Percentiles rank a stretch among this genome's conserved stretches.
Conservation (phyloP, 2,888 invertebrate genomes). For the Nowickia ferox region DNA sequence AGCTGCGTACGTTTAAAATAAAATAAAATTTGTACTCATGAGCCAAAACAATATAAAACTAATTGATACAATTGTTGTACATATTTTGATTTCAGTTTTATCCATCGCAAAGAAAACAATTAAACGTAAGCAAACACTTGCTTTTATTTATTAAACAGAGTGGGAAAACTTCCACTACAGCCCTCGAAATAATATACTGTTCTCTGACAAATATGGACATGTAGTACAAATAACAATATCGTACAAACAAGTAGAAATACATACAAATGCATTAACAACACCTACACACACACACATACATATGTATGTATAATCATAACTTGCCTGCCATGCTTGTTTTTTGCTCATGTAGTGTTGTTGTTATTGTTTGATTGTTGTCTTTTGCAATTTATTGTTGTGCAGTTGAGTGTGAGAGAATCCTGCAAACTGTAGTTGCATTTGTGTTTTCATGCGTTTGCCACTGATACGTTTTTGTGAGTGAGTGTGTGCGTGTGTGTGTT, state of each 20-base stretch:
- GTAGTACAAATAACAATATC: background rate
- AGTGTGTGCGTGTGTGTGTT: background rate
- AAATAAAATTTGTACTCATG: too few species aligned
- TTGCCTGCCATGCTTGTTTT: conserved; percentile 26
- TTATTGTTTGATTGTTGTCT: conserved; percentile 30
- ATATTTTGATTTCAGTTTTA: too few species aligned
- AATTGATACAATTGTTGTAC: too few species aligned
- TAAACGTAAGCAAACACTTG: background rate
- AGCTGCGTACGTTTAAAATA: too few species aligned
- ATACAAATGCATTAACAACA: too few species aligned
- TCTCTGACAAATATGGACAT: background rate
- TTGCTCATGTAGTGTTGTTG: conserved; percentile 20
- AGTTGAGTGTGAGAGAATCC: conserved; percentile 19
- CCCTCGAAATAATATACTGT: conserved; percentile 1
- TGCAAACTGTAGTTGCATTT: conserved; percentile 11
- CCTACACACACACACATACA: conserved; percentile 10
- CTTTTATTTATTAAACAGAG: background rate
- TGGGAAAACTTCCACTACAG: background rate
- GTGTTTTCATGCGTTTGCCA: background rate
- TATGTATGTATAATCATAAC: conserved; percentile 28
- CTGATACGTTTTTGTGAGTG: background rate
- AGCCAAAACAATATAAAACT: too few species aligned
- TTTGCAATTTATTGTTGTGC: conserved; percentile 27
- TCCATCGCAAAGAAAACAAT: too few species aligned
- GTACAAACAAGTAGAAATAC: conserved; percentile 6